A percentile compares a stretch with the other conserved stretches of the same genome.
Evolutionary conservation across 92 coral and sea anemone species (phyloP).

Genomic region (Zoanthus sociatus): DNA sequence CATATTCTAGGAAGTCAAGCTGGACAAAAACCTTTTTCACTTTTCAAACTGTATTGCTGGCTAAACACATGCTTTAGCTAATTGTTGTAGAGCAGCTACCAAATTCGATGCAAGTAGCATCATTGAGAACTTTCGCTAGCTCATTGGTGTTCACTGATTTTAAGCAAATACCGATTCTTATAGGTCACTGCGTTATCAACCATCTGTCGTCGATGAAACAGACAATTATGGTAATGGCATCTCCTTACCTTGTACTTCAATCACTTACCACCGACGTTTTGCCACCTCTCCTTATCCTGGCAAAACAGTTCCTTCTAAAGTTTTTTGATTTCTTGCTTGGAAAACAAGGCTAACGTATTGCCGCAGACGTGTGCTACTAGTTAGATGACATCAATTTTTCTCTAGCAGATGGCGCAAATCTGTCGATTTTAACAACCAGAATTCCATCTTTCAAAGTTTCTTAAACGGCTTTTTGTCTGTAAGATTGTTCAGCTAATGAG

Average conservation of each 20-base stretch:
- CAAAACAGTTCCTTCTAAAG: too few relatives aligned
- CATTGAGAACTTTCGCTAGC: background rate
- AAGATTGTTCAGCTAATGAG: too few relatives aligned
- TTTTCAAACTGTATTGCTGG: too few relatives aligned
- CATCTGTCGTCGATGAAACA: background rate
- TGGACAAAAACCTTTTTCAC: too few relatives aligned
- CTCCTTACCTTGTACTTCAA: background rate
- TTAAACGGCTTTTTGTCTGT: too few relatives aligned
- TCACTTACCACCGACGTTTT: background rate
- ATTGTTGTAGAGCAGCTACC: background rate
- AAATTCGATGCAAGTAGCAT: background rate
- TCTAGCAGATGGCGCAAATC: too few relatives aligned
- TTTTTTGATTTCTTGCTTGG: background rate
- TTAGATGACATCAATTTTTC: too few relatives aligned
- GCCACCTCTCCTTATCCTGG: background rate
- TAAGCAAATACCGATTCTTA: background rate
- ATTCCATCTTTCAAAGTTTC: too few relatives aligned
- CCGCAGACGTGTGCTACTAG: background rate
- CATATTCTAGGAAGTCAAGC: too few relatives aligned
- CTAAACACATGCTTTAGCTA: too few relatives aligned
- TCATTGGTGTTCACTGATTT: background rate
- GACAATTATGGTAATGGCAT: background rate
- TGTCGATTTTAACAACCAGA: too few relatives aligned
- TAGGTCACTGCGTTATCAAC: background rate
- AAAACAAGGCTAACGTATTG: background rate